Conservation (phyloP, 1,140 invertebrate genomes). For the Ips nitidus region DNA sequence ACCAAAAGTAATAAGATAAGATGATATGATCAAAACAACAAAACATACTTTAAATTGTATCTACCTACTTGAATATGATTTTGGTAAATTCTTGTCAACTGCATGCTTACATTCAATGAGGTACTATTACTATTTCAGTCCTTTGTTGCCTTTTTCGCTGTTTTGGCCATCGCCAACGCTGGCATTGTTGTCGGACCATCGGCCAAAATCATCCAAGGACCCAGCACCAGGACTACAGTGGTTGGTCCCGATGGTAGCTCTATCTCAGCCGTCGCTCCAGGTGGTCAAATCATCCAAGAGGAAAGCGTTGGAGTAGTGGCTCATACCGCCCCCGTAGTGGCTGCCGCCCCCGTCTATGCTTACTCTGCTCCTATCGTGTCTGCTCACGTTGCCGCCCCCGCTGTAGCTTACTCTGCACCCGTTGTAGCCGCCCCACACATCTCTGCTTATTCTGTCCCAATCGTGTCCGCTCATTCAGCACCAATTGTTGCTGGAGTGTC, state of each 20-base stretch:
- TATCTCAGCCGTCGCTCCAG: slow-evolving; percentile 40
- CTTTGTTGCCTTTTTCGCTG: slow-evolving; percentile 15
- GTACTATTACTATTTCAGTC: background rate
- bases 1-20: background rate
- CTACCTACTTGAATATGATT: too few relatives aligned
- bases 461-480: background rate
- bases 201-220: slow-evolving; percentile 42
- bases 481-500: slow-evolving; percentile 8
- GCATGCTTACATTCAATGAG: too few relatives aligned
- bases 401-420: slow-evolving; percentile 10
- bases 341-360: slow-evolving; percentile 14
- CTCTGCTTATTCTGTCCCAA: slow-evolving; percentile 17
- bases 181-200: slow-evolving; percentile 33
- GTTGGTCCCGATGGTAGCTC: slow-evolving; percentile 43
- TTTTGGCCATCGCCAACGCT: slow-evolving; percentile 34
- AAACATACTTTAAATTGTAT: too few relatives aligned
- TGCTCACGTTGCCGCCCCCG: background rate
- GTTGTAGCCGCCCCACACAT: background rate
- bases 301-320: slow-evolving; percentile 32
- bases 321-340: slow-evolving; percentile 28
- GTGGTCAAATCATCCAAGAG: slow-evolving; percentile 40
- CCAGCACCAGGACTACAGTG: slow-evolving; percentile 38
- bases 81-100: too few relatives aligned
- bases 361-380: slow-evolving; percentile 11
- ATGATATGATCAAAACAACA: too few relatives aligned